A percentile compares a stretch with the other conserved stretches of the same genome.
Evolutionary conservation across 2,113 vertebrate species (phyloP).

Genomic region (Cariama cristata): DNA sequence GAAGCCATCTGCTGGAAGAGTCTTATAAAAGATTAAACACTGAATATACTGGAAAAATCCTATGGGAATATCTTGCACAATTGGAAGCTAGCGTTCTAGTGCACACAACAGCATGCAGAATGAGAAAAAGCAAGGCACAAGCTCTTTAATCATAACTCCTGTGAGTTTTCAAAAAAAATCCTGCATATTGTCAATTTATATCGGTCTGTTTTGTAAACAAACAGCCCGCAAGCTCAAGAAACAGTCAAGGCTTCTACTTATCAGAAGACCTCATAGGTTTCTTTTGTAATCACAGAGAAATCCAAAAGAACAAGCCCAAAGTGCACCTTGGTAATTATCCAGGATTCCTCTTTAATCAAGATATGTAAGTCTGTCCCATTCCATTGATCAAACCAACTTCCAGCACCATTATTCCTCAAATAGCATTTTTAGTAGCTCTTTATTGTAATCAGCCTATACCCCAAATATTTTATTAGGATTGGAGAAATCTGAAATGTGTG

Average conservation of each 20-base stretch:
- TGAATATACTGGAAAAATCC: not conserved
- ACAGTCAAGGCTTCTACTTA: constrained; percentile 26
- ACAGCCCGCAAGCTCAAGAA: not conserved
- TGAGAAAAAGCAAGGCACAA: not conserved
- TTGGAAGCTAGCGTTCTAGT: not conserved
- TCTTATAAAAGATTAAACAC: constrained; percentile 16
- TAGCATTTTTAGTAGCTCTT: not conserved
- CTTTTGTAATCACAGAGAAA: constrained; percentile 46
- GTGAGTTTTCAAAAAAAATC: not conserved
- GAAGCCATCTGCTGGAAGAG: constrained; percentile 2
- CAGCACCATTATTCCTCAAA: not conserved
- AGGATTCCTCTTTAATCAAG: constrained; percentile 67
- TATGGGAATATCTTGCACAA: not conserved
- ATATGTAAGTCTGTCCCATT: constrained; percentile 55
- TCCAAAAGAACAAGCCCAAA: constrained; percentile 60
- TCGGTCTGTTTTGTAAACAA: constrained; percentile 14
- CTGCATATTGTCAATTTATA: not conserved
- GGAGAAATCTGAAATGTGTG: not conserved
- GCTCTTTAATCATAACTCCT: not conserved
- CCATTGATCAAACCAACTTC: constrained; percentile 55
- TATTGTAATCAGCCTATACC: not conserved
- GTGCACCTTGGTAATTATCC: constrained; percentile 59
- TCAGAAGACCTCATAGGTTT: constrained; percentile 24
- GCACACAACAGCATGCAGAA: not conserved
- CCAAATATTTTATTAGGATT: not conserved